Base-by-base conservation (phyloP, 1,140 invertebrate species). In the Ceratina australensis region DNA sequence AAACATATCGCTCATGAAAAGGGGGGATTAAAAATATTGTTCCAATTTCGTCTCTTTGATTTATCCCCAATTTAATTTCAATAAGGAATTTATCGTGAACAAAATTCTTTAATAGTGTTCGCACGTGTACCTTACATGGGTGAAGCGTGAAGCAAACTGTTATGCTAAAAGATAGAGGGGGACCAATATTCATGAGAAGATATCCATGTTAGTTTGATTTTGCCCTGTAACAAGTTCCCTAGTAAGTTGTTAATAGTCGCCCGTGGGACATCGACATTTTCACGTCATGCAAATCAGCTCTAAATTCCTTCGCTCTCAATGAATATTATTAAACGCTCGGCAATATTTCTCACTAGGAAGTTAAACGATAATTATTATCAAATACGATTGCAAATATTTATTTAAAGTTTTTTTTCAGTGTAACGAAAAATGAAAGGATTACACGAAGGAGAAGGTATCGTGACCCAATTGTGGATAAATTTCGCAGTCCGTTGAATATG, bases 321-420 rank as follows among this genome's bases (percentile, higher is more conserved):
- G 84, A 77, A 80, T 81, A 85, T 89, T 89, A 87, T 88, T 86
- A 89, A 88, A 87, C 52, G 16, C 52, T 54, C 13, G 52, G 16
- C 16, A 54, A 3, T 16, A 10, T 54, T 54, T 54, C 52, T 16
- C 52, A 7, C 2, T 42, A 42, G 33, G 15, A 18, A 54, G 13
- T 54, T 54, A 4, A 42, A n/a, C 7, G 3, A 54, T 54, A 16
- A 54, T 42, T 42, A 49, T 54, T 54, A 54, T 54, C 15, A 54
- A n/a, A 54, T 7, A 13, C 52, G 0, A 5, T 54, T 13, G 4
- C n/a, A 18, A 18, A 52, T 52, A 5, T 33, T 33, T 33, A 33
- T 33, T 33, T 33, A 5, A 33, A 33, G 5, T 33, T 33, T 5
- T 42, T 42, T 42, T 42, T 42, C 33, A 42, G 5, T 8, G 33